Evolutionary conservation across 2,113 vertebrate genomes (phyloP).

Genomic region (Ranitomeya imitator): DNA sequence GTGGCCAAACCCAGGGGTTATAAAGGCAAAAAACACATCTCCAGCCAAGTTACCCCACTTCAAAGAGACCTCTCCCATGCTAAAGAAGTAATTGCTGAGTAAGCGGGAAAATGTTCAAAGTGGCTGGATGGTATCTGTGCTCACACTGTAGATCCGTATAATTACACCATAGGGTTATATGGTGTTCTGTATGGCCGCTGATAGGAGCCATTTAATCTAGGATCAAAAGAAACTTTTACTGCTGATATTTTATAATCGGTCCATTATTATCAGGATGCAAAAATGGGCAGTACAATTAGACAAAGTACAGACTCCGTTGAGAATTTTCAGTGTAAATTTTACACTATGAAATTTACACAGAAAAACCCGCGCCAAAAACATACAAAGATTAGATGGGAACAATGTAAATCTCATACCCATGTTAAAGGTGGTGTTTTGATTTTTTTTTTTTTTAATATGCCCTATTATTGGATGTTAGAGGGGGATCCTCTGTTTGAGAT

Average conservation of each 20-base stretch:
- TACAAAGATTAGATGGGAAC: no score
- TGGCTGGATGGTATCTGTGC: neutral
- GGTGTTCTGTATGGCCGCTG: neutral
- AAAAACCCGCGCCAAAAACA: no score
- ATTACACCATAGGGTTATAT: neutral
- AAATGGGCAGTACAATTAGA: neutral
- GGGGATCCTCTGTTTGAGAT: no score
- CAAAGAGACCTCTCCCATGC: slow-evolving; percentile 21
- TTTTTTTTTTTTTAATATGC: no score
- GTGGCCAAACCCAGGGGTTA: slow-evolving; percentile 19
- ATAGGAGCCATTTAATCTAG: neutral
- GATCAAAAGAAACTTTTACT: neutral
- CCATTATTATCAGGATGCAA: neutral
- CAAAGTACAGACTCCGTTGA: neutral
- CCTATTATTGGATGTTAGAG: no score
- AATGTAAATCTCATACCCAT: no score
- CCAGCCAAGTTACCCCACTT: slow-evolving; percentile 3
- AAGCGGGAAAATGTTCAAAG: slow-evolving; percentile 10
- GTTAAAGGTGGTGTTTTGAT: no score
- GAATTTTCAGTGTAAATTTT: no score
- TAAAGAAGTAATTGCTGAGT: slow-evolving; percentile 18
- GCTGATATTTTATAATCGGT: neutral
- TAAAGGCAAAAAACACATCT: neutral
- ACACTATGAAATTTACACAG: no score
- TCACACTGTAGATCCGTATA: neutral